Percentiles rank a stretch among this genome's conserved stretches.
phyloP scores from a whole-genome alignment of 2,113 vertebrate species.

The Rhagologus leucostigma region DNA sequence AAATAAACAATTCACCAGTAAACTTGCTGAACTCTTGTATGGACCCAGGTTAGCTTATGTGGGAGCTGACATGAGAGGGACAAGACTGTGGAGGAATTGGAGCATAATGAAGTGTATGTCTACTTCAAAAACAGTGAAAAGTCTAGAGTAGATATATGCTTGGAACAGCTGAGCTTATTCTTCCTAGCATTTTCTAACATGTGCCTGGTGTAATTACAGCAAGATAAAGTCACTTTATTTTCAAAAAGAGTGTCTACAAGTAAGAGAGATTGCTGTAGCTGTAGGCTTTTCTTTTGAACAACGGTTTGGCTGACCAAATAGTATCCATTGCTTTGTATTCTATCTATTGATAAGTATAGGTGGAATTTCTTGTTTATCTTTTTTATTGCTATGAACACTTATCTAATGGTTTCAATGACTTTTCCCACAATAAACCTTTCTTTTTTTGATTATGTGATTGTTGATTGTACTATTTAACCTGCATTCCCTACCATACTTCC shows the following conservation, averaged over 20 bases:
- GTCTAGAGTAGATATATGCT: not conserved
- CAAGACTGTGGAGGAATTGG: not conserved
- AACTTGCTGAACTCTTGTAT: not conserved
- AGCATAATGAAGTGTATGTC: not conserved
- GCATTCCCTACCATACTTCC: not conserved
- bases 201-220: not conserved
- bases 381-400: constrained; percentile 9
- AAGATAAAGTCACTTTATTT: not conserved
- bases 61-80: not conserved
- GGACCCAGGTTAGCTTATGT: not conserved
- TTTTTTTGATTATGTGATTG: not conserved
- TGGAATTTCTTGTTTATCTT: constrained; percentile 2
- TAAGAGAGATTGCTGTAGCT: not conserved
- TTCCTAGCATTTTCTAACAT: not conserved
- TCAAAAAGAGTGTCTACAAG: not conserved
- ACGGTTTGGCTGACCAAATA: not conserved
- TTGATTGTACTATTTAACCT: constrained; percentile 8
- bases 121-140: not conserved
- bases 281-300: not conserved
- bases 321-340: not conserved
- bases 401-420: constrained; percentile 49
- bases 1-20: not conserved
- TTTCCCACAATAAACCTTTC: constrained; percentile 49
- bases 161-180: not conserved
- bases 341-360: not conserved